Base-by-base conservation (phyloP, 2,113 vertebrate species). In the Neogobius melanostomus region DNA sequence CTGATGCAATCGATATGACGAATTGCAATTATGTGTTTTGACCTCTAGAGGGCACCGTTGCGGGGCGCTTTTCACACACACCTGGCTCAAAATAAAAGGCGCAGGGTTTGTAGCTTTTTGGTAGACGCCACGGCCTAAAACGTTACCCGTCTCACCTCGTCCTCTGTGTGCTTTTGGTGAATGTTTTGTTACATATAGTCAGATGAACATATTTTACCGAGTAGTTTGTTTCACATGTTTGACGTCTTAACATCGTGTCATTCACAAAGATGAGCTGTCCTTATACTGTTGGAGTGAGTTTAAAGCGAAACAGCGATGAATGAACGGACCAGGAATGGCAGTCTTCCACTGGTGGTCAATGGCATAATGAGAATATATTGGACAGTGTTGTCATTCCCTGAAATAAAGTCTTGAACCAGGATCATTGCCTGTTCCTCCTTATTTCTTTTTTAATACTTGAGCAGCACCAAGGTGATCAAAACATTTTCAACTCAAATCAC, bases 331-430 rank as follows among this genome's bases (percentile, higher is more conserved):
- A 50, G 71, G 83, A 79, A 86, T 72, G 79, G 69, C 81, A 76
- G 88, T 91, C 87, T 92, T 92, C 90, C 90, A 83, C 64, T 77
- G 66, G 75, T 85, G 82, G 75, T 80, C 74, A 82, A 82, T 82
- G 85, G 80, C 83, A 69, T 77, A 79, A 81, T 80, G 77, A 47
- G 6, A 74, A 74, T 82, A 64, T 85, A 84, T 68, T 79, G 86
- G 85, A 87, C 83, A 87, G 71, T 87, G 82, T 82, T 88, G 90
- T 85, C 69, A 85, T 77, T 83, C 68, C 89, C 69, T 87, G 71
- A 84, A 92, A 87, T 21, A 48, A 84, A 79, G 84, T 73, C 69
- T 75, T 83, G 72, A 87, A 86, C 80, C 71, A 60, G 72, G 52
- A 44, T 75, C 6, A 62, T 44, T 43, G 1, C 68, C 61, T 76